These are phyloP conservation scores for Sebastes vulpes DNA, from an alignment of 2,797 vertebrate species.

Conservation along the genomic window DNA sequence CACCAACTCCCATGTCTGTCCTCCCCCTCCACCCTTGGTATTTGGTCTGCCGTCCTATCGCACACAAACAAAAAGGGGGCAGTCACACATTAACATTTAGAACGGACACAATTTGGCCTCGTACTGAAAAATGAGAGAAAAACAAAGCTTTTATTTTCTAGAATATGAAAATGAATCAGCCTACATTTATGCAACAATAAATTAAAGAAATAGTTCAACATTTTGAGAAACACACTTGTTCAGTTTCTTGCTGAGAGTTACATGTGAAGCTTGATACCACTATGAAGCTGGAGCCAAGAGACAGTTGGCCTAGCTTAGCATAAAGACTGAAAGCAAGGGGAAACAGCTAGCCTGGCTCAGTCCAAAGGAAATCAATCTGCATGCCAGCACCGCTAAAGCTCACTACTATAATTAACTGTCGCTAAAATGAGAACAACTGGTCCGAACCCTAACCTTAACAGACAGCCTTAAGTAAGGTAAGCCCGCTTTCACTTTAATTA, in stretches of 20 bases:
- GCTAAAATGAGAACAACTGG: too few relatives aligned
- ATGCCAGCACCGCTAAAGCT: background rate
- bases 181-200: background rate
- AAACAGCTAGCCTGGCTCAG: background rate
- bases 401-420: background rate
- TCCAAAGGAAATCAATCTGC: background rate
- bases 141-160: background rate
- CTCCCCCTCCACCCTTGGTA: slow-evolving; percentile 46
- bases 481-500: rapidly evolving
- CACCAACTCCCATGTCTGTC: slow-evolving; percentile 53
- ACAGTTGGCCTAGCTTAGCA: background rate
- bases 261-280: background rate
- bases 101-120: slow-evolving; percentile 7
- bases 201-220: background rate
- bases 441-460: too few relatives aligned
- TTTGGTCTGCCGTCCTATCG: slow-evolving; percentile 46
- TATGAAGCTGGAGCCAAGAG: background rate
- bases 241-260: background rate
- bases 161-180: background rate
- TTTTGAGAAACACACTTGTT: background rate
- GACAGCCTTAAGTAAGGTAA: too few relatives aligned
- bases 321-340: background rate
- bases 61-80: slow-evolving; percentile 36
- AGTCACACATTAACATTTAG: slow-evolving; percentile 44
- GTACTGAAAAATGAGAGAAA: background rate